A percentile compares a stretch with the other conserved stretches of the same genome.
phyloP scores from a whole-genome alignment of 2,113 vertebrate species.

The Mobula hypostoma region DNA sequence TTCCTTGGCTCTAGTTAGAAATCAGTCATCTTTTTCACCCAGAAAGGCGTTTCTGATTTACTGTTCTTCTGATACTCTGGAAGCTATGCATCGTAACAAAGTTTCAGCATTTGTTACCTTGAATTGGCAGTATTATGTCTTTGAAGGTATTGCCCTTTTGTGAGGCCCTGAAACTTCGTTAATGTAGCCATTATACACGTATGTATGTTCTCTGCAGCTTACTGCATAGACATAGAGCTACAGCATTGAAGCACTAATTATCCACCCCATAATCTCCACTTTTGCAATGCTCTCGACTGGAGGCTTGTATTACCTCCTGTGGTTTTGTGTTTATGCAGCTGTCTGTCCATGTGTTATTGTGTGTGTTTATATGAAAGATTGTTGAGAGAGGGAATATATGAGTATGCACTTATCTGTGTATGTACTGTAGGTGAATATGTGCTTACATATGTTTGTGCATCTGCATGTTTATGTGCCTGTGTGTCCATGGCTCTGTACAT shows the following conservation, averaged over 20 bases:
- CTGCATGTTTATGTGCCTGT: not conserved
- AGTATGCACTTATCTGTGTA: not conserved
- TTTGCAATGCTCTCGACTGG: not conserved
- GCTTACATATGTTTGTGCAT: not conserved
- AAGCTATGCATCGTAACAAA: not conserved
- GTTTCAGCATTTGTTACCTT: not conserved
- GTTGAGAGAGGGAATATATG: not conserved
- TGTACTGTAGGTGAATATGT: not conserved
- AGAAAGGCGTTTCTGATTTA: not conserved
- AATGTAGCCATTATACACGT: not conserved
- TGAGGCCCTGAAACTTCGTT: not conserved
- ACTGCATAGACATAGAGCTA: not conserved
- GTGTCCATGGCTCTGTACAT: not conserved
- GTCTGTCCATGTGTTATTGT: not conserved
- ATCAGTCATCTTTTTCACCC: not conserved
- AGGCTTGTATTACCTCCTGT: not conserved
- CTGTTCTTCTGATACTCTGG: not conserved
- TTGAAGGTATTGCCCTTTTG: not conserved
- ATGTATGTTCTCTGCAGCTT: not conserved
- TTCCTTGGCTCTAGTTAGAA: not conserved
- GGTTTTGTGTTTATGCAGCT: not conserved
- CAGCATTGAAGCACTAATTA: not conserved
- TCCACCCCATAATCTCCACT: not conserved
- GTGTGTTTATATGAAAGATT: not conserved
- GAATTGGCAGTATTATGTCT: not conserved